phyloP scores from a whole-genome alignment of 1,140 invertebrate genomes.

The Ylistrum balloti region DNA sequence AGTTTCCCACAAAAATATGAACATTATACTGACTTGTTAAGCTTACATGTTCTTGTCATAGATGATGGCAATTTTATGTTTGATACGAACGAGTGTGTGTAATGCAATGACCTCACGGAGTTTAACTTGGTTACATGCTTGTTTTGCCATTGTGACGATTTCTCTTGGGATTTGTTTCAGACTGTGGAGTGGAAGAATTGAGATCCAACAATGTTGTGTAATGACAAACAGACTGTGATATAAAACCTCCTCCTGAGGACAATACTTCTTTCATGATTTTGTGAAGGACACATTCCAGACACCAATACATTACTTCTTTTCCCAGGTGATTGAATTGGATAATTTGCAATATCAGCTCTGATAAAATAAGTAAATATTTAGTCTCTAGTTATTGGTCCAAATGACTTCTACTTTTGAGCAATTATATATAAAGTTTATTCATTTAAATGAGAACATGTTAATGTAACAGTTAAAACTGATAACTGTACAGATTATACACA shows the following conservation, averaged over 20 bases:
- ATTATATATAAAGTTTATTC: no score
- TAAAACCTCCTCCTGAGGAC: background rate
- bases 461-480: no score
- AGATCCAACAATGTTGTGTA: background rate
- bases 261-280: background rate
- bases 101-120: no score
- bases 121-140: no score
- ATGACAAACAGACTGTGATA: slow-evolving; percentile 45
- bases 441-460: no score
- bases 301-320: background rate
- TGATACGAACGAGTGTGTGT: no score
- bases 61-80: no score
- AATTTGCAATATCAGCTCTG: background rate
- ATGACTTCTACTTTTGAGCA: background rate
- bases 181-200: slow-evolving; percentile 52
- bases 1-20: no score
- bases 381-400: background rate
- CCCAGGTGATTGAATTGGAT: background rate
- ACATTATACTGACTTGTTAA: no score
- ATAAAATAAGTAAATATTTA: background rate
- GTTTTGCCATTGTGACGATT: background rate
- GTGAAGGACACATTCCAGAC: background rate
- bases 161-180: slow-evolving; percentile 36
- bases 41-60: no score
- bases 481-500: no score